Base-by-base conservation (phyloP, 2,113 vertebrate species). In the Oryzias celebensis region DNA sequence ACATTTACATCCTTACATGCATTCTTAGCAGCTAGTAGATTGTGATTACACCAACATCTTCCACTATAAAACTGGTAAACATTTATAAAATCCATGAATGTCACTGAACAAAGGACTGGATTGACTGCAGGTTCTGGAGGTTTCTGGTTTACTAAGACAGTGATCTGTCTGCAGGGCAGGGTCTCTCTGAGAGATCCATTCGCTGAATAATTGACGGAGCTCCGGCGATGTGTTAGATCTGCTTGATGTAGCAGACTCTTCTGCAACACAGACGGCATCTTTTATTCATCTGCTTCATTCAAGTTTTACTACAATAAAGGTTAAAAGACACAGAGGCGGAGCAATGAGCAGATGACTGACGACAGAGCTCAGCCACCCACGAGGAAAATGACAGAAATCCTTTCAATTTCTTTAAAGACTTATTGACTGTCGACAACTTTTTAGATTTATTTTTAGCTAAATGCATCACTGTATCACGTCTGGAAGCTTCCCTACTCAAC, bases 161-260 rank as follows among this genome's bases (percentile, higher is more conserved):
- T n/a, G 20, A 10, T 47, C 15, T 47, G n/a, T 48, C 47, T 18
- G 13, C 36, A 36, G 36, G 36, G 31, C 31, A 36, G 28, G n/a
- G 57, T 45, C 44, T 72, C 16, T 64, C 65, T 73, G 62, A 42
- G 47, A 26, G 58, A 41, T 55, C 50, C 81, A 61, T 52, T 24
- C 13, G 62, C 6, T 86, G 68, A 84, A 86, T 82, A 75, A 84
- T 75, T 71, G 24, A 82, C 14, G 52, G 28, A 28, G 24, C 63
- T 53, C 45, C 79, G 69, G 61, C 6, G 18, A 14, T 14, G 53
- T 16, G 62, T 73, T 81, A 41, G 46, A 48, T n/a, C 52, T 58
- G 52, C 67, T 18, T 0, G 58, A 81, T 45, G 66, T 16, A 74
- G 42, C 14, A 48, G 17, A 58, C 52, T 57, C 56, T 4, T 26